Base-by-base conservation (phyloP, 1,140 invertebrate species). In the Drosophila serrata region DNA sequence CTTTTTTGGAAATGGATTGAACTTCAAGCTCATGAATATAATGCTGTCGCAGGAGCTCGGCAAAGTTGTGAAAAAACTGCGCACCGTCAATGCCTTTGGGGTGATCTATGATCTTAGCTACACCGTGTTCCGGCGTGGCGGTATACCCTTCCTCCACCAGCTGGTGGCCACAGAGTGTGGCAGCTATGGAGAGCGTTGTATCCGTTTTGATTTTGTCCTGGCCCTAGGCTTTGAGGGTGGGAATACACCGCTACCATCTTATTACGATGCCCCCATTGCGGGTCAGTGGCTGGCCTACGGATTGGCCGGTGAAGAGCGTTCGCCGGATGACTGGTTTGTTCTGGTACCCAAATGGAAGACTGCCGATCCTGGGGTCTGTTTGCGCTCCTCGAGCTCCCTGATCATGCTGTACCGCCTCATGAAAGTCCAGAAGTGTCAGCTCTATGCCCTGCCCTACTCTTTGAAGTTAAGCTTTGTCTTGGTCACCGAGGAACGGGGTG, bases 141-240 rank as follows among this genome's bases (percentile, higher is more conserved):
- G 5, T 0, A 27, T 59, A 3, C 79, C 82, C 7, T 87, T 87
- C 19, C 42, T 63, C 7, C 82, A 86, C 55, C 58, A 75, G 15
- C 2, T 86, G 7, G 19, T 39, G 12, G 82, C 79, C 4, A n/a
- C 1, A n/a, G 69, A 70, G 0, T 46, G 61, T 0, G 42, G 12
- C 7, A 58, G 4, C 15, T 8, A 9, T 12, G 1, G 15, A 1
- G 7, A 45, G 9, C 58, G 61, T 0, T 48, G 42, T 40, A 79
- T 86, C 1, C 56, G 79, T 43, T 68, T 82, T 13, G 82, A 86
- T 9, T 86, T 86, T 11, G 63, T 82, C 0, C 27, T 86, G 51
- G 82, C 75, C 0, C 1, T 87, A 8, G 69, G 27, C 6, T 87
- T 86, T 24, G 39, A 75, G 29, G 65, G 65, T 1, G 45, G 24